Evolutionary conservation across 2,888 invertebrate genomes (phyloP), one percentile per base, ranked within the genome.

Genomic region (Andrena dorsata): DNA sequence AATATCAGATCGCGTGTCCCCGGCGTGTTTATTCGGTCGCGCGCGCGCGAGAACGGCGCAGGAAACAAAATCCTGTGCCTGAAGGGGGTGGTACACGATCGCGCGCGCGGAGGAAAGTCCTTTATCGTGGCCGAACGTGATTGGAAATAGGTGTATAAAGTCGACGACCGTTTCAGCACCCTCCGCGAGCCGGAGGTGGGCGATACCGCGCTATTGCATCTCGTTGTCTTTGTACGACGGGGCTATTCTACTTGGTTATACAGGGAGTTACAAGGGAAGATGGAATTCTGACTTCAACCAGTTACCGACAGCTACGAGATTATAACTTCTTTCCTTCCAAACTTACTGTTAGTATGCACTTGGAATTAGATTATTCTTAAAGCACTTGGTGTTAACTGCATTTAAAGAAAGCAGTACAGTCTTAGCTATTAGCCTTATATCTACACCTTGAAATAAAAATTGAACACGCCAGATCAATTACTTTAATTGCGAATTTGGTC

Each of bases 1-100:
- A 88, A 88, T 88, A 88, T 88, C 88, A 87, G 87, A 88, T 87
- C 84, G 86, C 86, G 83, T 88, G 88, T 88, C 86, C 80, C 76
- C 60, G 83, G 79, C 69, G 83, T 87, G 86, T 88, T 86, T 87
- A 85, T 88, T 85, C 86, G 85, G 83, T 74, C 86, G 79, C 56
- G 63, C 65, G 76, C 61, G 26, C 64, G 76, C 73, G 71, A 26
- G 20, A 56, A 70, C 68, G 60, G 75, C 78, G 69, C 77, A 76
- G 80, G 81, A 82, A 86, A 85, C 86, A 86, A 85, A 86, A 85
- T 86, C 86, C 85, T 72, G 63, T 80, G 69, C 79, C 81, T 73
- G 69, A 80, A 83, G 81, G 84, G 80, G 84, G 80, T 77, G 69
- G 75, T 79, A 76, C 84, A 72, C 81, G 74, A 82, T 70, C 60